Percentiles rank a stretch among this genome's conserved stretches.
Evolutionary conservation across 1,140 invertebrate genomes (phyloP).

Genomic region (Drosophila nasuta): DNA sequence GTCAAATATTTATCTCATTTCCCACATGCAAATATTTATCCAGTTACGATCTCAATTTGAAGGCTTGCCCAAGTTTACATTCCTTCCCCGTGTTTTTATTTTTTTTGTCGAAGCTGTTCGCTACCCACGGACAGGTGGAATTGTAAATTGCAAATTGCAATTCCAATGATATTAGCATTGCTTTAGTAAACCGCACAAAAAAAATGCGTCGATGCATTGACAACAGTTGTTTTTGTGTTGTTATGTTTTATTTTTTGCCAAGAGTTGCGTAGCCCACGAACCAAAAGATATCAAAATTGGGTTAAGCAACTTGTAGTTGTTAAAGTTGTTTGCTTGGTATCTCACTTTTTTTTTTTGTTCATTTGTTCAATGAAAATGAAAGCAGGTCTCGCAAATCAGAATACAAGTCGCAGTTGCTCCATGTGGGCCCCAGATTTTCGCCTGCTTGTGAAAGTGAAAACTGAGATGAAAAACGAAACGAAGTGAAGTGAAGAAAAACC

Average conservation of each 20-base stretch:
- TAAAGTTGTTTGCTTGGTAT: constrained; percentile 36
- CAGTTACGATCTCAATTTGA: constrained; percentile 13
- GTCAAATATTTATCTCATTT: constrained; percentile 18
- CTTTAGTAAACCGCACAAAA: constrained; percentile 34
- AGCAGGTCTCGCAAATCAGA: constrained; percentile 75
- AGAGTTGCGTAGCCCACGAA: constrained; percentile 70
- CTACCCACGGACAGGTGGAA: constrained; percentile 66
- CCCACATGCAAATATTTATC: constrained; percentile 5
- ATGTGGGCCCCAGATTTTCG: constrained; percentile 70
- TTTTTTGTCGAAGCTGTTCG: background rate
- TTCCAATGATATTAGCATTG: constrained; percentile 36
- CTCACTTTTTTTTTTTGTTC: constrained; percentile 40
- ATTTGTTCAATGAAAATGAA: constrained; percentile 77
- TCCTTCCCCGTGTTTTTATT: constrained; percentile 19
- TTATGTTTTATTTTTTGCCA: constrained; percentile 4
- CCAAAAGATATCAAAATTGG: constrained; percentile 73
- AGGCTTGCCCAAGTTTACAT: constrained; percentile 23
- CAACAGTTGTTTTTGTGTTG: constrained; percentile 19
- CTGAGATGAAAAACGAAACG: constrained; percentile 3
- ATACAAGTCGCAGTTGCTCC: constrained; percentile 45
- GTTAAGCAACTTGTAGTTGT: constrained; percentile 60
- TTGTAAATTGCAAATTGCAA: too few relatives aligned
- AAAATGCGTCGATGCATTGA: constrained; percentile 62
- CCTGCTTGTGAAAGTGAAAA: constrained; percentile 74
- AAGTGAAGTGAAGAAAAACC: constrained; percentile 3